A percentile compares a stretch with the other conserved stretches of the same genome.
These are phyloP conservation scores for Oligia strigilis DNA, from an alignment of 2,888 invertebrate genomes.

Conservation along the genomic window DNA sequence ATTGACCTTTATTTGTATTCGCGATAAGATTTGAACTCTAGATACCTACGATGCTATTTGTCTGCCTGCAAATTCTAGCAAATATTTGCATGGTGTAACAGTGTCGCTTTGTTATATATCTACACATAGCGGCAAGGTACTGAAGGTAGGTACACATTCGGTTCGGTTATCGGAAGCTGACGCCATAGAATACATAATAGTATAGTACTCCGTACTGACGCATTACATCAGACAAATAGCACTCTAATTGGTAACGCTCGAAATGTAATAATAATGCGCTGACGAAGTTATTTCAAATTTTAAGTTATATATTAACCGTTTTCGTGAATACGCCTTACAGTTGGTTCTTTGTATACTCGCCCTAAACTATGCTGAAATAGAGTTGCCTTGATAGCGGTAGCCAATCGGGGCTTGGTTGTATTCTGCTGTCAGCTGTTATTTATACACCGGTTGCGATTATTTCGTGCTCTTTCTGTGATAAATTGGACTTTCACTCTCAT, in stretches of 20 bases:
- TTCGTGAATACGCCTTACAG: conserved; percentile 21
- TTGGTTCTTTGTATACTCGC: conserved; percentile 31
- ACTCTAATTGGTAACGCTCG: conserved; percentile 36
- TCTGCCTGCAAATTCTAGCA: conserved; percentile 21
- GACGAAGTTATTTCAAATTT: conserved; percentile 11
- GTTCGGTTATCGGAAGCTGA: conserved; percentile 50
- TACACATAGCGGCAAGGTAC: conserved; percentile 5
- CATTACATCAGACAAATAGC: conserved; percentile 28
- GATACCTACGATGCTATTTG: conserved; percentile 17
- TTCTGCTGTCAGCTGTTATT: conserved; percentile 60
- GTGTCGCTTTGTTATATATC: conserved; percentile 26
- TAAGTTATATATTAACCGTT: conserved; percentile 6
- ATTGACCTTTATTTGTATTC: conserved; percentile 16
- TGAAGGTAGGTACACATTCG: conserved; percentile 19
- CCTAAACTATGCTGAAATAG: conserved; percentile 54
- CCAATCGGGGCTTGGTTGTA: conserved; percentile 51
- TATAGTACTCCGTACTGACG: too few species aligned
- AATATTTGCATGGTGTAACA: conserved; percentile 32
- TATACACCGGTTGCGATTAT: conserved; percentile 28
- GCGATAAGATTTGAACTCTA: conserved; percentile 40
- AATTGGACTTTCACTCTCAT: conserved; percentile 14
- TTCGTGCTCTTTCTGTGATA: conserved; percentile 17
- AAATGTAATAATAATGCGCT: conserved; percentile 32
- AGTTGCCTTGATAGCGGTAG: conserved; percentile 49
- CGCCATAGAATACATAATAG: not conserved